Conservation (phyloP, 2,888 invertebrate genomes). For the Asteroscopus sphinx region DNA sequence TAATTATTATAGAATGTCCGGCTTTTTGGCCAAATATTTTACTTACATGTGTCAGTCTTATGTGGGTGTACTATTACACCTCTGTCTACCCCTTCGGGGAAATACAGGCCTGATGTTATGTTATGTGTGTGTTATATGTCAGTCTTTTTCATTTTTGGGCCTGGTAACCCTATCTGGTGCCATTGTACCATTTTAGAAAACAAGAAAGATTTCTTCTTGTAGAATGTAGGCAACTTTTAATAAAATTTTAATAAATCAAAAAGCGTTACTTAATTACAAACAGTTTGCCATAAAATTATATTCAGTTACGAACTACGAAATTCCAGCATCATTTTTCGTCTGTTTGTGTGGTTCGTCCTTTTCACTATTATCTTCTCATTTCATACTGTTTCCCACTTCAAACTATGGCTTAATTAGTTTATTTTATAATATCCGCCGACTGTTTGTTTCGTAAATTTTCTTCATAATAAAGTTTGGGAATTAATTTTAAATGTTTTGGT, state of each 20-base stretch:
- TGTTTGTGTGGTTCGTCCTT: slow-evolving; percentile 19
- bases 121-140: no score
- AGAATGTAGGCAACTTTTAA: no score
- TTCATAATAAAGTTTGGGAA: slow-evolving; percentile 28
- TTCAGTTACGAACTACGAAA: slow-evolving; percentile 36
- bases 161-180: no score
- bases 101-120: no score
- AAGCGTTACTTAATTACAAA: slow-evolving; percentile 22
- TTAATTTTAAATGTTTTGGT: slow-evolving; percentile 21
- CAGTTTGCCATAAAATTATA: slow-evolving; percentile 24
- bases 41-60: no score
- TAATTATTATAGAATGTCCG: no score
- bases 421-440: slow-evolving; percentile 6
- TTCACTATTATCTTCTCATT: slow-evolving; percentile 12
- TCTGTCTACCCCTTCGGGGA: no score
- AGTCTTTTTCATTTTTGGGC: no score
- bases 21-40: no score
- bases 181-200: no score
- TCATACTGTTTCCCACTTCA: slow-evolving; percentile 8
- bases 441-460: slow-evolving; percentile 23
- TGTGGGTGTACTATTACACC: no score
- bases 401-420: slow-evolving; percentile 17
- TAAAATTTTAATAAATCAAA: not conserved
- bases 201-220: no score
- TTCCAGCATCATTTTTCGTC: slow-evolving; percentile 38